Conservation (phyloP, 2,797 vertebrate genomes). For the Onychomys arenicola region DNA sequence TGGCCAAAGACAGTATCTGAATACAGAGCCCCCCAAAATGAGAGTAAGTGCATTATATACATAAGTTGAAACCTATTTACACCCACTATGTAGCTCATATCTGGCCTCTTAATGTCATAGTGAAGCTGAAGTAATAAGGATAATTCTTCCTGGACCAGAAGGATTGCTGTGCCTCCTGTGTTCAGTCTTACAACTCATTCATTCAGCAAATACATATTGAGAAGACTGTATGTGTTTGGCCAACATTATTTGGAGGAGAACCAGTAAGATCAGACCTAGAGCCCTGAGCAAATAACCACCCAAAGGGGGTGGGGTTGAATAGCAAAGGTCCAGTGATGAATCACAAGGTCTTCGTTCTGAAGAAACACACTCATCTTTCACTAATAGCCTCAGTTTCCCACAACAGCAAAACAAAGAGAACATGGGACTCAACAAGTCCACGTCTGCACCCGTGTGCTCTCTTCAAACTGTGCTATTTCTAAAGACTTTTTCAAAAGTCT, state of each 20-base stretch:
- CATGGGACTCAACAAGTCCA: neutral
- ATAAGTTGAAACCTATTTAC: neutral
- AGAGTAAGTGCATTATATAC: neutral
- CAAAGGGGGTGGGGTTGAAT: neutral
- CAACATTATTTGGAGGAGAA: neutral
- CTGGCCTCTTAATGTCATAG: neutral
- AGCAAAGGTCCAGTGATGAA: neutral
- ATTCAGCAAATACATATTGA: neutral
- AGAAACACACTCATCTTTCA: neutral
- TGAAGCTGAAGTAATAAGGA: neutral
- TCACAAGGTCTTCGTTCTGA: neutral
- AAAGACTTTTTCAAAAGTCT: slow-evolving; percentile 52
- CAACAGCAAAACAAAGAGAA: neutral
- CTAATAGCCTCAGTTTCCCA: neutral
- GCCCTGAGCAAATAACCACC: neutral
- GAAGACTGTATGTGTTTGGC: neutral
- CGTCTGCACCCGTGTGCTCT: neutral
- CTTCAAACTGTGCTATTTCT: slow-evolving; percentile 25
- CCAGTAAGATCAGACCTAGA: neutral
- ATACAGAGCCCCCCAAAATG: neutral
- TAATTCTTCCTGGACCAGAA: slow-evolving; percentile 2
- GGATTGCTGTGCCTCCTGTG: neutral
- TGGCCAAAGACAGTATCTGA: neutral
- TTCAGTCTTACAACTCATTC: neutral
- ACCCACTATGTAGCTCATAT: neutral